Evolutionary conservation across 2,888 invertebrate species (phyloP), one percentile per base, ranked within the genome.

Genomic region (Limnephilus marmoratus): DNA sequence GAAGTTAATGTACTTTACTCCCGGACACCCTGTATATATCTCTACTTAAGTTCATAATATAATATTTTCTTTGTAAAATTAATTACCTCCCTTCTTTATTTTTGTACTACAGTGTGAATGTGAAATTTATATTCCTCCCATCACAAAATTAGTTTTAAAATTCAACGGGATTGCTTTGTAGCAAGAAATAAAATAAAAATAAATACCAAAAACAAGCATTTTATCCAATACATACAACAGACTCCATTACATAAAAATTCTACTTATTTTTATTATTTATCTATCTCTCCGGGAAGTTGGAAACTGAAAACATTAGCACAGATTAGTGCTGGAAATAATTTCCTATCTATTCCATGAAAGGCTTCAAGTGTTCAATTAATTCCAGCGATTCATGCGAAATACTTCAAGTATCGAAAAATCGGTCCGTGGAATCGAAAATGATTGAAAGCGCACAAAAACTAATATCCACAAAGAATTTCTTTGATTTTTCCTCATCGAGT

Each of bases 401-500:
- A 29, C 34, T 34, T 82, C 82, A 82, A 82, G 34, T n/a, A 82
- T 31, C 29, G 34, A 82, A 82, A 82, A 82, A 86, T 86, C 49
- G 29, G 24, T 68, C 24, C 24, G 68, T 37, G 88, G 88, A 88
- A 88, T 88, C 88, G 29, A 88, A 88, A 81, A 90, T 90, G 90
- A 90, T 90, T 90, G 82, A 83, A 83, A 90, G 49, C 34, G 49
- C 53, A 13, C 83, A 41, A 81, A 34, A 88, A 68, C 31, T 88
- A 92, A 24, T 83, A 68, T 90, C 34, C 45, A 83, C 49, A 87
- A 88, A 87, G 87, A 34, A 45, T 87, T 89, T 81, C 89, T 92
- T 90, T 92, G 92, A 92, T 92, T 92, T 90, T 90, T 83, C 49
- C 90, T 80, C 49, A 81, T 45, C n/a, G 18, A 81, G 49, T 85